Percentiles rank a stretch among this genome's conserved stretches.
phyloP scores from a whole-genome alignment of 2,113 vertebrate species.

The Stomatorhinus ivindoensis region DNA sequence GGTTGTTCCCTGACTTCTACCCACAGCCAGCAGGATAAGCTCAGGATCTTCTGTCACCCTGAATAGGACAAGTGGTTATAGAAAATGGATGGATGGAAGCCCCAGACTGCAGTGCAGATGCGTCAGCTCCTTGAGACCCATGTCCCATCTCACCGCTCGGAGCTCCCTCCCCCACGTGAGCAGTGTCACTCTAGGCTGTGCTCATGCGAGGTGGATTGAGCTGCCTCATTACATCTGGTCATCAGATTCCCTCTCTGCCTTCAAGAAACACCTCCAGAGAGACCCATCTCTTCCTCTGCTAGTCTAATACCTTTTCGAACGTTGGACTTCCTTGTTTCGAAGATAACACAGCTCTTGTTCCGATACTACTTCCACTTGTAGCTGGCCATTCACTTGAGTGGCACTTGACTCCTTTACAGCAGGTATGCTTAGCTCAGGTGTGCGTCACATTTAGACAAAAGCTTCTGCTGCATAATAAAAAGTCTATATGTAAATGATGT shows the following conservation, averaged over 20 bases:
- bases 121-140: neutral
- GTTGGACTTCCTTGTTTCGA: neutral
- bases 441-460: neutral
- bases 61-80: neutral
- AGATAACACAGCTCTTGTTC: neutral
- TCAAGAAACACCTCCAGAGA: neutral
- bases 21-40: neutral
- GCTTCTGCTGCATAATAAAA: neutral
- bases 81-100: neutral
- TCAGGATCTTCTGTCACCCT: neutral
- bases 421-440: neutral
- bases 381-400: neutral
- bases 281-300: neutral
- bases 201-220: neutral
- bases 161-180: neutral
- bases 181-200: neutral
- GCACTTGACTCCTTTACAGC: too few species aligned
- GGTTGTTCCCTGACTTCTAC: neutral
- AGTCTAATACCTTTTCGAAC: neutral
- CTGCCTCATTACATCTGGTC: neutral
- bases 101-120: neutral
- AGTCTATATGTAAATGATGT: neutral
- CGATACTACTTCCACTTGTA: neutral
- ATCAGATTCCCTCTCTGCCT: neutral
- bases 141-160: neutral